These are phyloP conservation scores for Poeciliopsis turneri DNA, from an alignment of 2,797 vertebrate species.

Conservation along the genomic window DNA sequence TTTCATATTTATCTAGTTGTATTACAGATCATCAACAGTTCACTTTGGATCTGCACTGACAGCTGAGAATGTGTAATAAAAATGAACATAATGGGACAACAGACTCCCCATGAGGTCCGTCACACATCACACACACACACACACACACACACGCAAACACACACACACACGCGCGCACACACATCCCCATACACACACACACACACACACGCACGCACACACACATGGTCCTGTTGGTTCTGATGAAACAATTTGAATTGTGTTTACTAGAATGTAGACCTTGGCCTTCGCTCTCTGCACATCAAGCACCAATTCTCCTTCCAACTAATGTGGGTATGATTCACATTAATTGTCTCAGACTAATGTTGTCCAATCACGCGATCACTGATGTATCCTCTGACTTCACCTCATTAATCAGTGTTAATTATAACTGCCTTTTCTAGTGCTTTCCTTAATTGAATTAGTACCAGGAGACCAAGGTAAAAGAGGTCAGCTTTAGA, in stretches of 20 bases:
- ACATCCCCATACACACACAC: too few relatives aligned
- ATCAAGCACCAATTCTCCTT: constrained; percentile 13
- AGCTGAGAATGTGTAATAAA: neutral
- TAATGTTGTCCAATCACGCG: constrained; percentile 60
- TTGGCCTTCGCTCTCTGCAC: constrained; percentile 9
- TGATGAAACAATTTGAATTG: constrained; percentile 12
- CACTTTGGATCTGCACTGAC: neutral
- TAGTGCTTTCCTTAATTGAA: constrained; percentile 57
- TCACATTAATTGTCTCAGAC: constrained; percentile 49
- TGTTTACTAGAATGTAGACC: constrained; percentile 29
- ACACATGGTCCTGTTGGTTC: neutral
- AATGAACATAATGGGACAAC: neutral
- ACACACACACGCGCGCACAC: neutral
- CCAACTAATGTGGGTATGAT: constrained; percentile 31
- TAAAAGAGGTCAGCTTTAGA: constrained; percentile 46
- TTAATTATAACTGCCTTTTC: constrained; percentile 65
- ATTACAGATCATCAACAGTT: neutral
- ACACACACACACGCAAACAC: neutral
- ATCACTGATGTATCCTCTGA: constrained; percentile 52
- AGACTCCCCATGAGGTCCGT: too few relatives aligned
- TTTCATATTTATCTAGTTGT: neutral
- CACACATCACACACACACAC: neutral
- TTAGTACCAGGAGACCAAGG: constrained; percentile 46
- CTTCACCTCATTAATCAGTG: constrained; percentile 66
- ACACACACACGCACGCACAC: neutral